phyloP scores from a whole-genome alignment of 2,113 vertebrate genomes.

The Butorides virescens region DNA sequence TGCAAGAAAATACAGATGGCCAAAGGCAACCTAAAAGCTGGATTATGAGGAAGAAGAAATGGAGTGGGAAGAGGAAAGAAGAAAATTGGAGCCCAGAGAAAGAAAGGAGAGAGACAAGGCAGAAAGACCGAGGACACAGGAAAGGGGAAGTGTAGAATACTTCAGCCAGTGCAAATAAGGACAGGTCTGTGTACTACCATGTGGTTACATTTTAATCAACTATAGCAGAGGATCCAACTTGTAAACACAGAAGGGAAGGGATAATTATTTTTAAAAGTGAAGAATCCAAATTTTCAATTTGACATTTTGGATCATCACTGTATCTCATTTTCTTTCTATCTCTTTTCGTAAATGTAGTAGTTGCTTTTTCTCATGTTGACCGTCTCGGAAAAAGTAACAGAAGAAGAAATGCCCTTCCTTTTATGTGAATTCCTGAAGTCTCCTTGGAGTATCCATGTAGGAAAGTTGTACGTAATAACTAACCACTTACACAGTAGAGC shows the following conservation, averaged over 20 bases:
- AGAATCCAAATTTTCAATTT: neutral
- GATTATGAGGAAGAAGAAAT: neutral
- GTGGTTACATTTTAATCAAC: neutral
- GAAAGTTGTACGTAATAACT: neutral
- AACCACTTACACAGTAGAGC: neutral
- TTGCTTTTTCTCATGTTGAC: neutral
- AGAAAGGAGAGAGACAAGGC: neutral
- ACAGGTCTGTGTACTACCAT: neutral
- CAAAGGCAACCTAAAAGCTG: conserved; percentile 11
- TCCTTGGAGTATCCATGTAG: neutral
- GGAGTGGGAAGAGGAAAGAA: neutral
- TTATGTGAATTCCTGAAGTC: neutral
- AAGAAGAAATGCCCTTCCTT: neutral
- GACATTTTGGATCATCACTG: neutral
- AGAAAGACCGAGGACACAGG: neutral
- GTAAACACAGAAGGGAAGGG: neutral
- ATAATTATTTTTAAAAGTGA: neutral
- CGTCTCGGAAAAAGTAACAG: neutral
- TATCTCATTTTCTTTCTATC: neutral
- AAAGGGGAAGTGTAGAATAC: neutral
- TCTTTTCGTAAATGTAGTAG: neutral
- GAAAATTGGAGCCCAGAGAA: neutral
- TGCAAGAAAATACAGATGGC: conserved; percentile 24
- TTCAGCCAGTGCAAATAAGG: neutral
- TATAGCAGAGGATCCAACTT: neutral